Evolutionary conservation across 2,797 vertebrate genomes (phyloP).

Genomic region (Astyanax mexicanus): DNA sequence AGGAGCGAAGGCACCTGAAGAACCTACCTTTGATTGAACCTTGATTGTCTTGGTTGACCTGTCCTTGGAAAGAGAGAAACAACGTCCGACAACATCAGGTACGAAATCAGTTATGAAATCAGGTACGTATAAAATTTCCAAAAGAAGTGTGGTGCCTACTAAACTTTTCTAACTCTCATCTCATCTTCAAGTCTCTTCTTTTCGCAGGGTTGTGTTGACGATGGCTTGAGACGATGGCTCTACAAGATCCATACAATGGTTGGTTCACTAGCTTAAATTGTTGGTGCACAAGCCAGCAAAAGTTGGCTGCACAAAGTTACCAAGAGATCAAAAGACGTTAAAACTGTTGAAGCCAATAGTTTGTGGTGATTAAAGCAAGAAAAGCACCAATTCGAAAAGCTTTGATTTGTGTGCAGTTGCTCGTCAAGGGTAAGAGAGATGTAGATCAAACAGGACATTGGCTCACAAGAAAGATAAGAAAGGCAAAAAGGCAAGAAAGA

Average conservation of each 20-base stretch:
- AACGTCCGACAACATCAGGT: slow-evolving; percentile 35
- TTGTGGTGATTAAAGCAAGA: neutral
- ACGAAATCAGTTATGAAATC: too few relatives aligned
- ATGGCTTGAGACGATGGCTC: neutral
- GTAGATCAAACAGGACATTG: neutral
- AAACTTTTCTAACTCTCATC: slow-evolving; percentile 27
- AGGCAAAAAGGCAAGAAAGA: too few relatives aligned
- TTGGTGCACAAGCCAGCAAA: neutral
- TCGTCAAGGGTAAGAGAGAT: too few relatives aligned
- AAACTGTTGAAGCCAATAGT: neutral
- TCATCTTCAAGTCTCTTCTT: slow-evolving; percentile 36
- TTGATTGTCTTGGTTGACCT: slow-evolving; percentile 5
- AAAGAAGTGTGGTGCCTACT: neutral
- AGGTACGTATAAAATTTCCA: too few relatives aligned
- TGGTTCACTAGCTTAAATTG: neutral
- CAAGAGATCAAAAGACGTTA: neutral
- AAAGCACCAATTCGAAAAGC: neutral
- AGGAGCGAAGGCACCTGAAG: slow-evolving; percentile 33
- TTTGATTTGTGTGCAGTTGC: slow-evolving; percentile 21
- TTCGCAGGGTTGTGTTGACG: slow-evolving; percentile 12
- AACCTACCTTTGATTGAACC: too few relatives aligned
- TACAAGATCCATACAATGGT: neutral
- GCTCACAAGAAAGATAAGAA: neutral
- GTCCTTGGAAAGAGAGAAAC: slow-evolving; percentile 22
- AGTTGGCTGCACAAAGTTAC: too few relatives aligned